Base-by-base conservation (phyloP, 2,113 vertebrate genomes). In the Nesoenas mayeri region DNA sequence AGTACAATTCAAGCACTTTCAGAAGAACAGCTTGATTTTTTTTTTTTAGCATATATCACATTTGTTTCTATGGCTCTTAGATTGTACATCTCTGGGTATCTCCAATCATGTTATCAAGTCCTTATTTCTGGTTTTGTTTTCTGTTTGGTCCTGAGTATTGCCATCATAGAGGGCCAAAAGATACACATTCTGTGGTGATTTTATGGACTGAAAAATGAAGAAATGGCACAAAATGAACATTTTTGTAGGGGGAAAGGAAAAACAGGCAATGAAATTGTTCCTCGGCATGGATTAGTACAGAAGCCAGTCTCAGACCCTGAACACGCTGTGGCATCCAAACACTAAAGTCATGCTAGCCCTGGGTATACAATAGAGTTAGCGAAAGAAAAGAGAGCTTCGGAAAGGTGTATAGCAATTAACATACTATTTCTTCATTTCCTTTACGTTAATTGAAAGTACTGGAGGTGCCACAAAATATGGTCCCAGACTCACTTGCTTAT, bases 401-500 rank as follows among this genome's bases (percentile, higher is more conserved):
- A 73, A 85, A 80, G 34, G 38, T 42, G 11, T 48, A 9, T 24
- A 47, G 11, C 32, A 71, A 28, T 20, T 29, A 79, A 36, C 3
- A 14, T 12, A 12, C 6, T 15, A 20, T 60, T 75, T 14, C 38
- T 86, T 53, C 10, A 16, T 58, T 85, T 32, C 40, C 29, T 90
- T 83, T 64, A 70, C 40, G 58, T 61, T n/a, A 71, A 47, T 42
- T 87, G 82, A 54, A 94, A 78, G 25, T 65, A 91, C 71, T 60
- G 94, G 62, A 71, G 57, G 79, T 88, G 79, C 34, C 79, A 89
- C 38, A 93, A 81, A 95, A 78, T 71, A 51, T 54, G 77, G 58
- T 36, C 47, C 65, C 56, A 66, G 8, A 65, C 60, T 86, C 85
- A 70, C 65, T 85, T 50, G 24, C 48, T 81, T 69, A 29, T 51